Percentiles rank a stretch among this genome's conserved stretches.
phyloP scores from a whole-genome alignment of 2,888 invertebrate species.

The Abrostola triplasia region DNA sequence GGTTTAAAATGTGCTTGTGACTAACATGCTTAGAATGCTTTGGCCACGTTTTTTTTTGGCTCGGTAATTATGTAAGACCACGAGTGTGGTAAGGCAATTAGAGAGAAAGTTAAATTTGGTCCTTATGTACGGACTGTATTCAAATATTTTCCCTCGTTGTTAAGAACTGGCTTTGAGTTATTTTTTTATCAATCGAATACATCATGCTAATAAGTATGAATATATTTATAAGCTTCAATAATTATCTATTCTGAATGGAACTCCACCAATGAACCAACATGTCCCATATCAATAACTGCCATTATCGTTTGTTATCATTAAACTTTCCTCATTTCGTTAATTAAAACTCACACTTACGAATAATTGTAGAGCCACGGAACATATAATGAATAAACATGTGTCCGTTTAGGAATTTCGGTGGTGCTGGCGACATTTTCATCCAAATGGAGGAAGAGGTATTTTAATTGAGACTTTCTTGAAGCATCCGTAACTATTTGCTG shows the following conservation, averaged over 20 bases:
- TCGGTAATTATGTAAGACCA: no score
- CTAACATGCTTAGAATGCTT: not conserved
- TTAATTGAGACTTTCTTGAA: constrained; percentile 33
- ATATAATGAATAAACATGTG: constrained; percentile 53
- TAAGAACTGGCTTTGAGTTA: not conserved
- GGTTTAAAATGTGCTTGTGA: constrained; percentile 2
- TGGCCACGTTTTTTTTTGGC: no score
- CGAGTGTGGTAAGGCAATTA: not conserved
- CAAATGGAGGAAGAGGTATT: constrained; percentile 26
- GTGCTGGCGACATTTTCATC: constrained; percentile 26
- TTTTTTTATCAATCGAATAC: not conserved
- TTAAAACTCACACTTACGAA: constrained; percentile 47
- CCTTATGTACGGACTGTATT: constrained; percentile 5
- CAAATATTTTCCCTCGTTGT: not conserved
- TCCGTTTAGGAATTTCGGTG: constrained; percentile 27
- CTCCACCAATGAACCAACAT: constrained; percentile 9
- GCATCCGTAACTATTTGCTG: constrained; percentile 7
- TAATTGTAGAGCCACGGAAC: constrained; percentile 43
- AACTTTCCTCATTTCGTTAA: constrained; percentile 48
- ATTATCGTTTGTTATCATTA: constrained; percentile 54
- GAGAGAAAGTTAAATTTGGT: constrained; percentile 13
- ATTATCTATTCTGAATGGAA: constrained; percentile 5
- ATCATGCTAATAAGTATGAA: no score
- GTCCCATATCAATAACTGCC: constrained; percentile 27
- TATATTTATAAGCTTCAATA: not conserved